Evolutionary conservation across 2,797 vertebrate species (phyloP).

Genomic region (Galago senegalensis): DNA sequence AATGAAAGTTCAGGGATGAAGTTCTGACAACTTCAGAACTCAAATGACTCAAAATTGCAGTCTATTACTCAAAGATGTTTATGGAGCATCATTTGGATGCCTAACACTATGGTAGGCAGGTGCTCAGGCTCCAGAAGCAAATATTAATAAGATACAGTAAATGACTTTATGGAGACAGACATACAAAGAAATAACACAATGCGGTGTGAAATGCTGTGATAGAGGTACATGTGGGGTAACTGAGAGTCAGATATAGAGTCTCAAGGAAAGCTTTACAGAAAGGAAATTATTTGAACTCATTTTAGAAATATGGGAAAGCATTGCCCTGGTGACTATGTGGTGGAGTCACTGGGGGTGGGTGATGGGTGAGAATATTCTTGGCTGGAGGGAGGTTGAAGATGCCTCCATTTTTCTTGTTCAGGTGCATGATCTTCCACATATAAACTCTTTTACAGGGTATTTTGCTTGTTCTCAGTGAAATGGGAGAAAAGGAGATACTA

Average conservation of each 20-base stretch:
- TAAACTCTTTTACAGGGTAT: neutral
- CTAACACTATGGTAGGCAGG: neutral
- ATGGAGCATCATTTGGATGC: neutral
- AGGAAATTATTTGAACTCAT: neutral
- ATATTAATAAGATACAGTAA: neutral
- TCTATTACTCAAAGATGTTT: neutral
- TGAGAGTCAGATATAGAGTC: neutral
- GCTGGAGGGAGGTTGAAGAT: neutral
- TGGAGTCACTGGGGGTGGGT: no score
- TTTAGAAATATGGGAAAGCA: neutral
- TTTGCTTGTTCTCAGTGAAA: neutral
- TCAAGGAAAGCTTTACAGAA: conserved; percentile 27
- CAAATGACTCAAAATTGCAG: neutral
- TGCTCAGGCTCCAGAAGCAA: neutral
- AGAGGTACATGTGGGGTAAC: neutral
- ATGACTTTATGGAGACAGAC: neutral
- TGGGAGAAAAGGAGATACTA: neutral
- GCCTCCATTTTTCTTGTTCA: neutral
- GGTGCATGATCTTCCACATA: neutral
- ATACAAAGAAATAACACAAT: neutral
- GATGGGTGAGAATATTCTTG: neutral
- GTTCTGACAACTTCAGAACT: neutral
- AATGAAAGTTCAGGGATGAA: neutral
- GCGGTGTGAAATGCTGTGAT: neutral
- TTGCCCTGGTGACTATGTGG: neutral